phyloP scores from a whole-genome alignment of 2,888 invertebrate genomes.

The Mactromeris polynyma region DNA sequence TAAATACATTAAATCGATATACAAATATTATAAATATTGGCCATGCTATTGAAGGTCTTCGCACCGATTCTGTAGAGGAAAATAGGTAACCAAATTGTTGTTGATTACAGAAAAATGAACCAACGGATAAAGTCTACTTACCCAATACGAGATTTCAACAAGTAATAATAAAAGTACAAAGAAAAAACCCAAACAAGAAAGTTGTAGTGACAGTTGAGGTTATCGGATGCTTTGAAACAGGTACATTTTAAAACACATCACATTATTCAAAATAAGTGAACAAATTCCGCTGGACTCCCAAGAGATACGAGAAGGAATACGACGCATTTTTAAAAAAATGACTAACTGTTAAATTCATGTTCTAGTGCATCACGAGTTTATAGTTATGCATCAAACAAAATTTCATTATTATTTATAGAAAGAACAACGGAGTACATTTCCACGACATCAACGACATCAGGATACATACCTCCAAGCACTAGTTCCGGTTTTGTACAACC shows the following conservation, averaged over 20 bases:
- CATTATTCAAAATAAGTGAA: no score
- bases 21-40: no score
- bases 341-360: no score
- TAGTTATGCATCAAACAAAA: no score
- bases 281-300: no score
- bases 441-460: neutral
- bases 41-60: no score
- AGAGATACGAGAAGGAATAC: no score
- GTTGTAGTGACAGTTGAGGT: constrained; percentile 34
- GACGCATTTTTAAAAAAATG: no score
- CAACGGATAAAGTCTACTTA: constrained; percentile 22
- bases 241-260: neutral
- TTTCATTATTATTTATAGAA: neutral
- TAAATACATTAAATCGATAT: no score
- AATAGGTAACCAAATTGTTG: neutral
- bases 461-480: neutral
- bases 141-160: constrained; percentile 18
- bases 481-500: neutral
- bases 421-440: neutral
- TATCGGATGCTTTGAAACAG: constrained; percentile 46
- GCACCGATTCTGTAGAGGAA: no score
- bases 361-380: no score
- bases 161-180: constrained; percentile 20
- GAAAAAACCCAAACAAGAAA: neutral
- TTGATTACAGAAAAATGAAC: constrained; percentile 4